phyloP scores from a whole-genome alignment of 2,888 invertebrate genomes.

The Dioctria rufipes region DNA sequence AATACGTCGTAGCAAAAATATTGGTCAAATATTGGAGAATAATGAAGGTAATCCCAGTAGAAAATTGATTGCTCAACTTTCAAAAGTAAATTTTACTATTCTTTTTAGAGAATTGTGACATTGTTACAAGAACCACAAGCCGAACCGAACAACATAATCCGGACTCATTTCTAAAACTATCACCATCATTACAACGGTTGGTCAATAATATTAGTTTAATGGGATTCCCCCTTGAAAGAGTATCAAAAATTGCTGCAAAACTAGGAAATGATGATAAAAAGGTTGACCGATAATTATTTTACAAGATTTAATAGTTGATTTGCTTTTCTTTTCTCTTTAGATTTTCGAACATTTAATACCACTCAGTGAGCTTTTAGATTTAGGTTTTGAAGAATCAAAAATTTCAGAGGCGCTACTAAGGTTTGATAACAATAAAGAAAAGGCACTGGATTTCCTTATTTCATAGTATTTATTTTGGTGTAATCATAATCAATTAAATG shows the following conservation, averaged over 20 bases:
- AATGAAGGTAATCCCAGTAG: slow-evolving; percentile 34
- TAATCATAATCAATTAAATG: background rate
- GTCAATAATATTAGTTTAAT: slow-evolving; percentile 85
- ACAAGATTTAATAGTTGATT: background rate
- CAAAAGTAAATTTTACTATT: too few relatives aligned
- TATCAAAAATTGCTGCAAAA: slow-evolving; percentile 83
- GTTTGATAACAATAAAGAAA: slow-evolving; percentile 87
- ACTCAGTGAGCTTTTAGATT: slow-evolving; percentile 83
- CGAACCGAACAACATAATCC: slow-evolving; percentile 40
- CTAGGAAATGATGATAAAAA: slow-evolving; percentile 89
- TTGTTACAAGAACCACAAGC: background rate
- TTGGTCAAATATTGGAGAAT: slow-evolving; percentile 72
- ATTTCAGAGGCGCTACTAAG: slow-evolving; percentile 83
- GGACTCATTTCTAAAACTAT: slow-evolving; percentile 66
- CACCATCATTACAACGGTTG: slow-evolving; percentile 76
- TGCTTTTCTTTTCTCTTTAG: slow-evolving; percentile 71
- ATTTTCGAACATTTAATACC: slow-evolving; percentile 87
- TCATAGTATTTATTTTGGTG: slow-evolving; percentile 73
- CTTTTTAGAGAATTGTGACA: background rate
- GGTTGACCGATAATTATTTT: slow-evolving; percentile 72
- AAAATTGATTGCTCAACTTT: too few relatives aligned
- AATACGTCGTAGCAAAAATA: slow-evolving; percentile 73
- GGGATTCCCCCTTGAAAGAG: slow-evolving; percentile 89
- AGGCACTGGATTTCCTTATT: slow-evolving; percentile 87
- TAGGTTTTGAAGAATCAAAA: slow-evolving; percentile 85